Percentiles rank a stretch among this genome's conserved stretches.
phyloP scores from a whole-genome alignment of 35 echinoderm and acorn worm species.

The Eucidaris tribuloides region DNA sequence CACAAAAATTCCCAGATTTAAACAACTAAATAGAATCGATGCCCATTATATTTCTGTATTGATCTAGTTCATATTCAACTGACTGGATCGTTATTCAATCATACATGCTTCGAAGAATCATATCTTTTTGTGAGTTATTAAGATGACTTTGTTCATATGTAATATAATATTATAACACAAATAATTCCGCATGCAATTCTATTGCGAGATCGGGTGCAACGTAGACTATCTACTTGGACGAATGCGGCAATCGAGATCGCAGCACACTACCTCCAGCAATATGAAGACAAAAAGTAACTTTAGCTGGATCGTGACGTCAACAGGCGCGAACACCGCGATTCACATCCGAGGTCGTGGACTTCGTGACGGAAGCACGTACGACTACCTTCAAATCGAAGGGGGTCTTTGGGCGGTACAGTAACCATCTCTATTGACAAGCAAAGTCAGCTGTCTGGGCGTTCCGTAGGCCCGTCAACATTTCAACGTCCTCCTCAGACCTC shows the following conservation, averaged over 20 bases:
- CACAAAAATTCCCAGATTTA: too few species aligned
- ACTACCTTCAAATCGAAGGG: constrained; percentile 60
- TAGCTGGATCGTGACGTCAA: constrained; percentile 54
- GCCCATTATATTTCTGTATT: too few species aligned
- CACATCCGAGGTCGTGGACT: constrained; percentile 48
- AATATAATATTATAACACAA: too few species aligned
- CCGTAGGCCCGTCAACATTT: background rate
- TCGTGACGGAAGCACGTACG: constrained; percentile 61
- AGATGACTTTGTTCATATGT: too few species aligned
- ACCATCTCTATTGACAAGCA: constrained; percentile 28
- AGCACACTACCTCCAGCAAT: constrained; percentile 69
- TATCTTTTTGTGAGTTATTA: too few species aligned
- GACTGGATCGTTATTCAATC: too few species aligned
- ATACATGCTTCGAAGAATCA: too few species aligned
- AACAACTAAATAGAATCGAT: too few species aligned
- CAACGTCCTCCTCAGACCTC: background rate
- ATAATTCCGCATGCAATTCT: too few species aligned
- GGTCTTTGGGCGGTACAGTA: constrained; percentile 34
- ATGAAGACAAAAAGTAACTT: constrained; percentile 62
- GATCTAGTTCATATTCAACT: too few species aligned
- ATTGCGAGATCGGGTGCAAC: constrained; percentile 51
- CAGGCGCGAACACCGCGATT: constrained; percentile 17
- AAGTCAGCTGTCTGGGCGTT: background rate
- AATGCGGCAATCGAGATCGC: constrained; percentile 40
- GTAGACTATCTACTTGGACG: constrained; percentile 59